Base-by-base conservation (phyloP, 2,888 invertebrate species). In the Oligia latruncula region DNA sequence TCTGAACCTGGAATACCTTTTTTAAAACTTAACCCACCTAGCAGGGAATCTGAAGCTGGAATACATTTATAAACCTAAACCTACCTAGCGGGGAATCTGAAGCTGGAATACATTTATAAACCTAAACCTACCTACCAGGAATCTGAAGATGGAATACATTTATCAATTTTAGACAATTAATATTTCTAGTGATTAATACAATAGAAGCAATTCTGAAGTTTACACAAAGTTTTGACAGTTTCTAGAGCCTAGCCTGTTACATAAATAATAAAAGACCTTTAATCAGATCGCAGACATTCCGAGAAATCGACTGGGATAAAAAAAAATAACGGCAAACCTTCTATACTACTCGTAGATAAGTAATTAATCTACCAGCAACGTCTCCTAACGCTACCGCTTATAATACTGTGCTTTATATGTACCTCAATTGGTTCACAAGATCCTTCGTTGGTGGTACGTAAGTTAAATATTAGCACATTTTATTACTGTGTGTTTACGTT, bases 401-500 rank as follows among this genome's bases (percentile, higher is more conserved):
- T 71, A 76, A 84, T 60, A 60, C 52, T 65, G 77, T 80, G 88
- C 88, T 89, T 90, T n/a, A n/a, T 40, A 3, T 40, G 4, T 4
- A 89, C 88, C 90, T 90, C 93, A 92, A 93, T 93, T 92, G 90
- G 90, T 89, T 91, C 86, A 90, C 90, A 92, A 90, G 91, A 90
- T 90, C 89, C 92, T 83, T 90, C 91, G 91, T 89, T 89, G 93
- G 92, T 93, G 93, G 93, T 93, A 93, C 92, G 91, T 90, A 94
- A 93, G 91, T 93, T 91, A 94, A 95, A 96, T 95, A 95, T 96
- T 95, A 93, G 94, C 93, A 92, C 92, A 92, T 93, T 95, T 95
- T 95, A 95, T 94, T 93, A 95, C 91, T 89, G 91, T 73, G 82
- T 94, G 95, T 95, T 95, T 94, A 92, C 90, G 80, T 87, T 85